Evolutionary conservation across 2,888 invertebrate species (phyloP), one percentile per base, ranked within the genome.

Genomic region (Cosmia pyralina): DNA sequence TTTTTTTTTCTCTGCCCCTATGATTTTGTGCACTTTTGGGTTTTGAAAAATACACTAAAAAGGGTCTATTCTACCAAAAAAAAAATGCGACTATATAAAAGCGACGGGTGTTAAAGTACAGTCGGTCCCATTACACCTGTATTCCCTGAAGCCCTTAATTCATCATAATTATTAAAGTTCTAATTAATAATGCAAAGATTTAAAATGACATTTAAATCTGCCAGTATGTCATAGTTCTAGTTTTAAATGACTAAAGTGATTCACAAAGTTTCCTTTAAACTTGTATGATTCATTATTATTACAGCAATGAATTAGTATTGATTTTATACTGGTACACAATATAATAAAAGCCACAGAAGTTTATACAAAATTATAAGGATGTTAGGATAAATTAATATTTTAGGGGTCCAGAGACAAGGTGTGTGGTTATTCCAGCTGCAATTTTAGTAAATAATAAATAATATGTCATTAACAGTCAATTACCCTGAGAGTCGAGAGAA

Each of bases 191-290:
- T 28, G 28, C 28, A 28, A 28, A 28, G 28, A n/a, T n/a, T 28
- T 28, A 28, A 38, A 4, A 38, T 38, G 38, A 38, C 38, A 38
- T 38, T 6, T 41, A 41, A 41, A 41, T 41, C 22, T 38, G 11
- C n/a, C 3, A 11, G 38, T 41, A 8, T 55, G 1, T 2, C 38
- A 38, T 38, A 38, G 38, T 52, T 34, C 19, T 7, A 48, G 5
- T 68, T 64, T 41, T 41, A 28, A 28, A 13, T 52, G 15, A 46
- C 5, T 22, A 28, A 53, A 17, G 5, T 77, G 28, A 77, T 68
- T 50, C 62, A 62, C 34, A 38, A 57, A 44, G 13, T 68, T 64
- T 48, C 10, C 77, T 38, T 17, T 22, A 19, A 28, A 6, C 10
- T 13, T 34, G 13, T 34, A 34, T 64, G 63, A 68, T 48, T 77